phyloP scores from a whole-genome alignment of 2,888 invertebrate species.

The Chirona hameri region DNA sequence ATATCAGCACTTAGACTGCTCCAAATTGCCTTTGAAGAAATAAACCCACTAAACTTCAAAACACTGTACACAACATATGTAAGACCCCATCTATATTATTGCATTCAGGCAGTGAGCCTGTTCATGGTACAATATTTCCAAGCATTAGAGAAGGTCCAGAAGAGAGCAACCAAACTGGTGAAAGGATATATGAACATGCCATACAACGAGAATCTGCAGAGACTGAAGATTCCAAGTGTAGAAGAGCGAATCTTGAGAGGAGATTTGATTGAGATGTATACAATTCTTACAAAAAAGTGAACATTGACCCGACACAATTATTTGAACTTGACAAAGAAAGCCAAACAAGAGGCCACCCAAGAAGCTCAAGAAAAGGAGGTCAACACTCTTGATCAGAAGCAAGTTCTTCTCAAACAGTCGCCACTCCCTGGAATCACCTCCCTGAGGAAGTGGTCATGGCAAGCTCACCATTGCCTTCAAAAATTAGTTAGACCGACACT shows the following conservation, averaged over 20 bases:
- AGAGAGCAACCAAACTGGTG: neutral
- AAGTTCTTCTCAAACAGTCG: neutral
- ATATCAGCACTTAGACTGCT: neutral
- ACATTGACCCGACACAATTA: neutral
- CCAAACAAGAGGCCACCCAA: neutral
- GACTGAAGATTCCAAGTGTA: neutral
- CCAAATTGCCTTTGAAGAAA: neutral
- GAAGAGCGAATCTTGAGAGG: neutral
- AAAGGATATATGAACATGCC: neutral
- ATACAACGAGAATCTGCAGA: neutral
- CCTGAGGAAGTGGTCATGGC: neutral
- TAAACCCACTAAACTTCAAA: neutral
- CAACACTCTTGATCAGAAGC: neutral
- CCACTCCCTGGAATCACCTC: neutral
- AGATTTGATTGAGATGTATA: neutral
- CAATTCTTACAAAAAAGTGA: neutral
- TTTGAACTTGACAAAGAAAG: neutral
- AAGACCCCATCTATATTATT: neutral
- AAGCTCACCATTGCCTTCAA: neutral
- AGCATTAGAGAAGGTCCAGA: neutral
- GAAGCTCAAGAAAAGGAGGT: neutral
- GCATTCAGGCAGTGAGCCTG: neutral
- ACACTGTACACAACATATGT: neutral
- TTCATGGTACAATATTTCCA: neutral
- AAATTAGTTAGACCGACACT: neutral